Conservation (phyloP, 2,113 vertebrate genomes). For the Forbesichthys papilliferus region DNA sequence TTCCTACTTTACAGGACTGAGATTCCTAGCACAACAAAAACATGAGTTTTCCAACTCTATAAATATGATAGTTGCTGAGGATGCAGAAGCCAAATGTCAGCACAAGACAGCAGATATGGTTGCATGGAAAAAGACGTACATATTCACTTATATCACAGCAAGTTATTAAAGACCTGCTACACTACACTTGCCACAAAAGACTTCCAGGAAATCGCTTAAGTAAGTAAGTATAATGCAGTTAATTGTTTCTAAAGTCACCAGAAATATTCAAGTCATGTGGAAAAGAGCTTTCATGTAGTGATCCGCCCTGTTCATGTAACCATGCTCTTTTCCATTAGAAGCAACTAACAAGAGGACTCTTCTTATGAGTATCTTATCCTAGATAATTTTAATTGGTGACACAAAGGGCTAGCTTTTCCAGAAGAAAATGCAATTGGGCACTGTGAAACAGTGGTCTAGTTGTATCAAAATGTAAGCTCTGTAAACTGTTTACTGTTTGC, state of each 20-base stretch:
- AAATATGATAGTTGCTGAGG: not conserved
- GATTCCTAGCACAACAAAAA: constrained; percentile 8
- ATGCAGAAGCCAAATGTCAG: constrained; percentile 20
- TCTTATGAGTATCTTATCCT: constrained; percentile 4
- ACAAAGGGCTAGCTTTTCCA: not conserved
- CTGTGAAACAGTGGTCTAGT: not conserved
- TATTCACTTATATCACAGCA: constrained; percentile 4
- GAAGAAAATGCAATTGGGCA: not conserved
- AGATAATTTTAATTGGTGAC: not conserved
- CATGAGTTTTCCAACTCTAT: constrained; percentile 24
- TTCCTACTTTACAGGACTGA: constrained; percentile 24
- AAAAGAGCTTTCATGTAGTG: constrained; percentile 9
- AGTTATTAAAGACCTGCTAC: constrained; percentile 34
- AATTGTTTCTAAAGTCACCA: constrained; percentile 7
- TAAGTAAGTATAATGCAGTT: constrained; percentile 12
- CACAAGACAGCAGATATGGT: too few relatives aligned
- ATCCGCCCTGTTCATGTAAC: constrained; percentile 7
- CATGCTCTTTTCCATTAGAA: constrained; percentile 10
- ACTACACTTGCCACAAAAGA: constrained; percentile 2
- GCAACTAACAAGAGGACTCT: constrained; percentile 1
- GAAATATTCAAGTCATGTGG: constrained; percentile 22
- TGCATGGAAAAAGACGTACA: not conserved
- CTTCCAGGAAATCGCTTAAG: constrained; percentile 18
- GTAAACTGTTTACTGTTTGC: too few relatives aligned
- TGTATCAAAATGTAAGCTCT: not conserved